Conservation (phyloP, 1,140 invertebrate genomes). For the Ostrea denselamellosa region DNA sequence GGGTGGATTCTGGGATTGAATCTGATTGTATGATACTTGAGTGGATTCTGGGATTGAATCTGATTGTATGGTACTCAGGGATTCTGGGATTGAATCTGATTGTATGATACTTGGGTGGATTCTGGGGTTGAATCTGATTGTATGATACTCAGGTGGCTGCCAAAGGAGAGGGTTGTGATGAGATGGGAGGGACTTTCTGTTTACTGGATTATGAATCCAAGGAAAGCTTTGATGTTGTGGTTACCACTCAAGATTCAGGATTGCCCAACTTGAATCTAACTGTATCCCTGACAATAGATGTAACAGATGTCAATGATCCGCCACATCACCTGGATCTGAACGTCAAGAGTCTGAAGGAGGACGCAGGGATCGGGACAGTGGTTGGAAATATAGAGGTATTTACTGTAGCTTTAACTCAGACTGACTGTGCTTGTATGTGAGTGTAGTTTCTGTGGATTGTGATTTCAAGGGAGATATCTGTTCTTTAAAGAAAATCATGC, state of each 20-base stretch:
- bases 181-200: conserved; percentile 49
- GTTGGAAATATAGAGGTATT: conserved; percentile 51
- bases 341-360: conserved; percentile 51
- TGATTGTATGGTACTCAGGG: not conserved
- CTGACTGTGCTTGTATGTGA: not conserved
- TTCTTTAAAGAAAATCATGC: too few relatives aligned
- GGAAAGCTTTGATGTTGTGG: conserved; percentile 45
- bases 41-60: too few relatives aligned
- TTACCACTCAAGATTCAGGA: conserved; percentile 52
- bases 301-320: conserved; percentile 63
- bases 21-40: conserved; percentile 42
- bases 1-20: too few relatives aligned
- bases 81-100: too few relatives aligned
- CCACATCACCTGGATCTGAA: conserved; percentile 49
- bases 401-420: not conserved
- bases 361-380: conserved; percentile 40
- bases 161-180: conserved; percentile 53
- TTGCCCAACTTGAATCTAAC: conserved; percentile 33
- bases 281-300: conserved; percentile 49
- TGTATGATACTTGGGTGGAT: not conserved
- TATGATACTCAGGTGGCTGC: conserved; percentile 55
- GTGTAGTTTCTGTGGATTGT: not conserved
- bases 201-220: conserved; percentile 61
- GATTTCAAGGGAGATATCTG: too few relatives aligned
- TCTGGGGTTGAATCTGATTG: not conserved